Base-by-base conservation (phyloP, 2,888 invertebrate genomes). In the Limnephilus marmoratus region DNA sequence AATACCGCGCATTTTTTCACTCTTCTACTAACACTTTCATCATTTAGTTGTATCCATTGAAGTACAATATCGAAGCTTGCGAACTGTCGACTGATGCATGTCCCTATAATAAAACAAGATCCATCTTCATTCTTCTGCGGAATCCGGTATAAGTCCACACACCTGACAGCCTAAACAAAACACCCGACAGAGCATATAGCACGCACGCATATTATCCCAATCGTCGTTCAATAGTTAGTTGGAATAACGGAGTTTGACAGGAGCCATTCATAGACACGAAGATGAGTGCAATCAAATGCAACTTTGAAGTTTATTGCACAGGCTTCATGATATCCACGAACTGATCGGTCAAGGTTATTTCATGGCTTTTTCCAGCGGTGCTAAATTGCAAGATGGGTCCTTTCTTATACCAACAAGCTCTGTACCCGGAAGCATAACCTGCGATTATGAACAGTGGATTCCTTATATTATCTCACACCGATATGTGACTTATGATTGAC, bases 321-420 rank as follows among this genome's bases (percentile, higher is more conserved):
- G 68, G 68, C 68, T 68, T 9, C 9, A 68, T n/a, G 24, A 24
- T 68, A 68, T 45, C 41, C 11, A 82, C 81, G 45, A 34, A 31
- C 68, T 45, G 90, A 90, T 90, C 81, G 90, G 90, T 90, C 90
- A 90, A 90, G 90, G 90, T 34, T 83, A 83, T 15, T 83, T 34
- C 83, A 68, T 68, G 0, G 68, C 7, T 9, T 68, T 24, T 68
- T 9, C 68, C 68, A 68, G 53, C 18, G 53, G 53, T 18, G 18
- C 15, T 53, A 53, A 53, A 18, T 68, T 68, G 68, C 68, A 24
- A 68, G 68, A 68, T 68, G n/a, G 68, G 68, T n/a, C 24, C 24
- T 68, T 68, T 68, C 68, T 68, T n/a, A 24, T 68, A 24, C 24
- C 24, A 68, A 68, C 24, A 68, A 1, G 24, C 24, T n/a, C n/a